These are phyloP conservation scores for Laticauda colubrina DNA, from an alignment of 2,113 vertebrate species.

Conservation along the genomic window DNA sequence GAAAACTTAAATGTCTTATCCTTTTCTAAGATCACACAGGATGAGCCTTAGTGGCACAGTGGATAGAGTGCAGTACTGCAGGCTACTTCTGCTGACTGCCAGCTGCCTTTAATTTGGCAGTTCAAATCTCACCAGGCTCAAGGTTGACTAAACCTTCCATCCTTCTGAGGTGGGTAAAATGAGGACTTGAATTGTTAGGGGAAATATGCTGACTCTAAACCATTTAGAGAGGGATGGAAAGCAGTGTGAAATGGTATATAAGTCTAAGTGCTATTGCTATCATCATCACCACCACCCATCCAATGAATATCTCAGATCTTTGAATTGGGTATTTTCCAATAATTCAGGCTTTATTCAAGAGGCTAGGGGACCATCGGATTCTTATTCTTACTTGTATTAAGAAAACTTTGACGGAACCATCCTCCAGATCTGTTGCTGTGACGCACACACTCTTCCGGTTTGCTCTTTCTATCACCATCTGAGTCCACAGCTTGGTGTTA, in stretches of 20 bases:
- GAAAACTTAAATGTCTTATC: background rate
- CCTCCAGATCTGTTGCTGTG: constrained; percentile 77
- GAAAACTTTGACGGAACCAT: constrained; percentile 74
- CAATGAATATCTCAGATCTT: background rate
- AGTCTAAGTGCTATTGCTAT: background rate
- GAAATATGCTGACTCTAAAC: too few species aligned
- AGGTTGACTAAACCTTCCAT: too few species aligned
- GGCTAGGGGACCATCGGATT: background rate
- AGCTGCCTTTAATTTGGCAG: too few species aligned
- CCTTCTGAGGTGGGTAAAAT: too few species aligned
- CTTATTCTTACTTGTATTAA: constrained; percentile 73
- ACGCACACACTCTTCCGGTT: constrained; percentile 73
- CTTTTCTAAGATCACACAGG: background rate
- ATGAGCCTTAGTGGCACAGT: too few species aligned
- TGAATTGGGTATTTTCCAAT: background rate
- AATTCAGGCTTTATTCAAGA: background rate
- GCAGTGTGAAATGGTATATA: too few species aligned
- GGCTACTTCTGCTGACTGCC: too few species aligned
- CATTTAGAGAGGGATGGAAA: too few species aligned
- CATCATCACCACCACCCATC: background rate
- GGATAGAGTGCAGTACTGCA: too few species aligned
- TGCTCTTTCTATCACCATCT: constrained; percentile 77
- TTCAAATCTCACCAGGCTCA: too few species aligned
- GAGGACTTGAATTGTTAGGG: too few species aligned
- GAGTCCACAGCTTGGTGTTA: constrained; percentile 79